Evolutionary conservation across 2,888 invertebrate species (phyloP).

Genomic region (Trissonchulus latispiculum): DNA sequence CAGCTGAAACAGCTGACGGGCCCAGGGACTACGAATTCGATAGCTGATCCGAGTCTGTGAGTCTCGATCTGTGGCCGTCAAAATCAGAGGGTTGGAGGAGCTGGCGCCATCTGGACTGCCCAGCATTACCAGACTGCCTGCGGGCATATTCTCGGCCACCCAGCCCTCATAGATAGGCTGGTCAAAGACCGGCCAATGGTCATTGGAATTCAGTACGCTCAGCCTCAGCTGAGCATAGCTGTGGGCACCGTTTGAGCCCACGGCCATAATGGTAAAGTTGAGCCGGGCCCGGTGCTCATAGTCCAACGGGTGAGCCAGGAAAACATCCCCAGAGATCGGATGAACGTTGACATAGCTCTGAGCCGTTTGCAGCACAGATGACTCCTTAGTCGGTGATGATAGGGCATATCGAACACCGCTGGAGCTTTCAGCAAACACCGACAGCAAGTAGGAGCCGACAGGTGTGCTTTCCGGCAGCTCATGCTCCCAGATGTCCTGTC

Average conservation of each 20-base stretch:
- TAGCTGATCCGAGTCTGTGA: too few relatives aligned
- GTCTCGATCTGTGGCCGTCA: conserved; percentile 66
- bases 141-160: conserved; percentile 57
- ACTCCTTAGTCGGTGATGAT: too few relatives aligned
- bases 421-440: too few relatives aligned
- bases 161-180: conserved; percentile 63
- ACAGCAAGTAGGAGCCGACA: too few relatives aligned
- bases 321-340: conserved; percentile 48
- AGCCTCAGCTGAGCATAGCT: conserved; percentile 73
- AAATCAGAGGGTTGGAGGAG: conserved; percentile 56
- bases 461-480: too few relatives aligned
- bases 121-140: conserved; percentile 68
- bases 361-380: too few relatives aligned
- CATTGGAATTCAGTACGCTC: conserved; percentile 68
- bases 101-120: too few relatives aligned
- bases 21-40: too few relatives aligned
- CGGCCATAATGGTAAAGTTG: conserved; percentile 66
- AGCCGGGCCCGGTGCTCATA: conserved; percentile 66
- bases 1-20: too few relatives aligned
- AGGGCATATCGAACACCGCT: too few relatives aligned
- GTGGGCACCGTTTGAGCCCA: too few relatives aligned
- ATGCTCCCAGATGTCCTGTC: too few relatives aligned
- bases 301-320: conserved; percentile 68
- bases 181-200: conserved; percentile 72
- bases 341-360: conserved; percentile 12